These are phyloP conservation scores for Bradypus variegatus DNA, from an alignment of 2,797 vertebrate genomes.

Conservation along the genomic window DNA sequence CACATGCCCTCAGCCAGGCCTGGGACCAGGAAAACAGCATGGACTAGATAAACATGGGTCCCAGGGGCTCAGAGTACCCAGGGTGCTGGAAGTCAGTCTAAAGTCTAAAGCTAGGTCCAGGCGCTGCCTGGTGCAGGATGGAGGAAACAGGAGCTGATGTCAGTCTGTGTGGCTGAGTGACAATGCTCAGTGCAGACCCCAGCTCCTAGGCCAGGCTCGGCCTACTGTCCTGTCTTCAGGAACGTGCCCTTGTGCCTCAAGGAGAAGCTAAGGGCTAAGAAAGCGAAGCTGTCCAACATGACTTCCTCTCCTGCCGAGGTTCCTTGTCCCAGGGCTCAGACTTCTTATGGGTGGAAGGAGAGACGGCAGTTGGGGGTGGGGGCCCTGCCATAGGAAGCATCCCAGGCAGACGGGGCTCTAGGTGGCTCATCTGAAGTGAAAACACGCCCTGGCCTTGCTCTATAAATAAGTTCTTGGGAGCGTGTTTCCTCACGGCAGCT, in stretches of 20 bases:
- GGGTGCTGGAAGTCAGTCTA: not conserved
- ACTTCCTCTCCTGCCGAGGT: not conserved
- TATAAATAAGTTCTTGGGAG: not conserved
- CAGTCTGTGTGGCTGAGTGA: not conserved
- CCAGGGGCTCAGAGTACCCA: not conserved
- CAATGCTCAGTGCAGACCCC: not conserved
- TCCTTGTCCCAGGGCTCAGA: rapidly evolving
- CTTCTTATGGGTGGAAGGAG: not conserved
- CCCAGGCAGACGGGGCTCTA: not conserved
- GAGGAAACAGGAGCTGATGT: not conserved
- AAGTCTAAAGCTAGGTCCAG: not conserved
- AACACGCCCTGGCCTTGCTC: not conserved
- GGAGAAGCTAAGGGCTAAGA: not conserved
- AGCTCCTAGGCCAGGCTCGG: not conserved
- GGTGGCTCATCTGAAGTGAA: not conserved
- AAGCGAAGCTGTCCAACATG: not conserved
- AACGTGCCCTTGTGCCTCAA: not conserved
- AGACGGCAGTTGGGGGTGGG: not conserved
- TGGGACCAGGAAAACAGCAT: not conserved
- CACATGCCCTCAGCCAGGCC: not conserved
- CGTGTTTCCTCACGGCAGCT: not conserved
- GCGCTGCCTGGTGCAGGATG: not conserved
- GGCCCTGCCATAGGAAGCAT: not conserved
- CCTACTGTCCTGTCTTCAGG: not conserved
- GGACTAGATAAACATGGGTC: not conserved